Conservation (phyloP, 2,888 invertebrate genomes). For the Heliconius aoede region DNA sequence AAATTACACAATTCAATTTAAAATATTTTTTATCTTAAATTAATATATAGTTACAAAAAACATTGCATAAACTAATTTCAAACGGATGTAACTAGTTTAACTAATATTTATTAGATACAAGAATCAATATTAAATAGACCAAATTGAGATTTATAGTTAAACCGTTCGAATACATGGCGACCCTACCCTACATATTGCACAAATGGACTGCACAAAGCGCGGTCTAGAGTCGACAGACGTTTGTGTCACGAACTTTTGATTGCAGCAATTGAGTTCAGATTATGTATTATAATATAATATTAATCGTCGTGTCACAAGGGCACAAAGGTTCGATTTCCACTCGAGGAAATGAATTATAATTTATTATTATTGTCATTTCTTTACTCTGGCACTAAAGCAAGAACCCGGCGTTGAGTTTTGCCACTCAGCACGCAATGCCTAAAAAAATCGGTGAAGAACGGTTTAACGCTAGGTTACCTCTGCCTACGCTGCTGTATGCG, state of each 20-base stretch:
- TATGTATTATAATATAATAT: slow-evolving; percentile 15
- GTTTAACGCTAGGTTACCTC: too few relatives aligned
- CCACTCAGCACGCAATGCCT: too few relatives aligned
- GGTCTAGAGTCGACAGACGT: slow-evolving; percentile 34
- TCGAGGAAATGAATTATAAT: too few relatives aligned
- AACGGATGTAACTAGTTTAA: not conserved
- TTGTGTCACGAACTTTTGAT: slow-evolving; percentile 44
- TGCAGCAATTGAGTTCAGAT: slow-evolving; percentile 36
- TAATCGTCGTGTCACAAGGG: too few relatives aligned
- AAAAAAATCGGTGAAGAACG: too few relatives aligned
- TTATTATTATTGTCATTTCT: too few relatives aligned
- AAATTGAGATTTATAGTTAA: not conserved
- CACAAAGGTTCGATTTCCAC: too few relatives aligned
- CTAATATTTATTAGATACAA: not conserved
- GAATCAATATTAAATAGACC: not conserved
- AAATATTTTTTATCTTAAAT: not conserved
- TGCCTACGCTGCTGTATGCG: too few relatives aligned
- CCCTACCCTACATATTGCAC: slow-evolving; percentile 40
- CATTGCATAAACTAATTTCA: too few relatives aligned
- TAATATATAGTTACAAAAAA: not conserved
- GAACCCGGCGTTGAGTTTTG: too few relatives aligned
- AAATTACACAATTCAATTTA: not conserved
- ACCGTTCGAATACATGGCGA: not conserved
- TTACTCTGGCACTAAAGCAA: too few relatives aligned
- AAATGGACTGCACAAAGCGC: slow-evolving; percentile 37